Conservation (phyloP, 2,888 invertebrate species). For the Mechanitis mazaeus region DNA sequence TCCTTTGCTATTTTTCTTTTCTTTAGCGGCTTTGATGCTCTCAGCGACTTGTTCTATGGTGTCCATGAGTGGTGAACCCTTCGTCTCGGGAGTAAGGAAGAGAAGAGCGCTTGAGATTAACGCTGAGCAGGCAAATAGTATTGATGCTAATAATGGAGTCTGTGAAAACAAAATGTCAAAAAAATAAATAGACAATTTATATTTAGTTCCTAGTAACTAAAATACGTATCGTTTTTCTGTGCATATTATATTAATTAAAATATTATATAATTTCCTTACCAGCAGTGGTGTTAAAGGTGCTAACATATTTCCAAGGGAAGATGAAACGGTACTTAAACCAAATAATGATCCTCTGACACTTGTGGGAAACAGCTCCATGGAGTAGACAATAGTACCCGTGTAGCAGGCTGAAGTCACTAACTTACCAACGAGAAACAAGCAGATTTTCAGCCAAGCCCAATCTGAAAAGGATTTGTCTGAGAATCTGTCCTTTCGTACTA, state of each 20-base stretch:
- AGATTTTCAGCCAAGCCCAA: neutral
- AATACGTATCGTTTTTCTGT: no score
- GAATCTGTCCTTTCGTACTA: no score
- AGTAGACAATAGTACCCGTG: slow-evolving; percentile 77
- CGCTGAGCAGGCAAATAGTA: slow-evolving; percentile 59
- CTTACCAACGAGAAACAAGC: neutral
- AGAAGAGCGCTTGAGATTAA: slow-evolving; percentile 47
- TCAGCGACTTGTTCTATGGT: slow-evolving; percentile 51
- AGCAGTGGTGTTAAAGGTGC: slow-evolving; percentile 79
- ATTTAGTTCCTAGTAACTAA: no score
- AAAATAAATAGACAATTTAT: no score
- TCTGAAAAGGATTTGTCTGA: neutral
- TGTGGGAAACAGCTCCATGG: slow-evolving; percentile 81
- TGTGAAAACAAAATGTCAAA: slow-evolving; percentile 36
- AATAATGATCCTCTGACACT: slow-evolving; percentile 78
- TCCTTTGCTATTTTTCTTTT: neutral
- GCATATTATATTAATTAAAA: no score
- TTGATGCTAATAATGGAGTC: slow-evolving; percentile 53
- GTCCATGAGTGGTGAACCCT: slow-evolving; percentile 52
- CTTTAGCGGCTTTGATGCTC: no score
- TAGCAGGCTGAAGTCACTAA: slow-evolving; percentile 59
- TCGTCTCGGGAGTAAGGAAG: slow-evolving; percentile 57
- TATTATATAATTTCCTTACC: slow-evolving; percentile 36
- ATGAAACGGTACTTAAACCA: slow-evolving; percentile 76
- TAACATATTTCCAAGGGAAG: slow-evolving; percentile 78